A percentile compares a stretch with the other conserved stretches of the same genome.
These are phyloP conservation scores for Drepanosiphum platanoidis DNA, from an alignment of 2,888 invertebrate species.

Conservation along the genomic window DNA sequence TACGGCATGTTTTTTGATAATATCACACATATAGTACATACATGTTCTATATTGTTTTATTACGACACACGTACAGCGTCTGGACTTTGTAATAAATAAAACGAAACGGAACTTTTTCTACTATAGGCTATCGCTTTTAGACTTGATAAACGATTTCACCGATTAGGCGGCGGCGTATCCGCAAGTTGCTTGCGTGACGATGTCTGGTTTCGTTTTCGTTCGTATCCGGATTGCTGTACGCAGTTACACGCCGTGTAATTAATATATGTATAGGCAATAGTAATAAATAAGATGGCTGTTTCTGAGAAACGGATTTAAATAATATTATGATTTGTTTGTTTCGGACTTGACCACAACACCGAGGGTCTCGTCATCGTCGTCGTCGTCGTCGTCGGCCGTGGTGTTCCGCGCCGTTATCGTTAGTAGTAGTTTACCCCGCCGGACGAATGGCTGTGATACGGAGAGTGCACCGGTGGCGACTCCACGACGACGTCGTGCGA, in stretches of 20 bases:
- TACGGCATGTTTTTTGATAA: neutral
- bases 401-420: neutral
- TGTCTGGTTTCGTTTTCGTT: neutral
- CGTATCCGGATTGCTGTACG: neutral
- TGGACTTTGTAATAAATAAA: neutral
- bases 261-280: neutral
- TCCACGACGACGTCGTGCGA: slow-evolving; percentile 34
- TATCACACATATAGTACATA: too few species aligned
- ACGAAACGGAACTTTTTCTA: neutral
- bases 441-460: neutral
- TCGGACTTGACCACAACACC: neutral
- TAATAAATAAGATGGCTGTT: neutral
- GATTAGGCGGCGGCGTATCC: neutral
- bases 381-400: neutral
- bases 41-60: too few species aligned
- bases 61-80: neutral
- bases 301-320: neutral
- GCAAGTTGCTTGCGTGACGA: neutral
- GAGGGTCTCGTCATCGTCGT: neutral
- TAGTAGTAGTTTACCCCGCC: slow-evolving; percentile 22
- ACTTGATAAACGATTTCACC: neutral
- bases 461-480: neutral
- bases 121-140: neutral
- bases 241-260: neutral
- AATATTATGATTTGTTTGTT: neutral